Evolutionary conservation across 2,113 vertebrate species (phyloP).

Genomic region (Sorex araneus): DNA sequence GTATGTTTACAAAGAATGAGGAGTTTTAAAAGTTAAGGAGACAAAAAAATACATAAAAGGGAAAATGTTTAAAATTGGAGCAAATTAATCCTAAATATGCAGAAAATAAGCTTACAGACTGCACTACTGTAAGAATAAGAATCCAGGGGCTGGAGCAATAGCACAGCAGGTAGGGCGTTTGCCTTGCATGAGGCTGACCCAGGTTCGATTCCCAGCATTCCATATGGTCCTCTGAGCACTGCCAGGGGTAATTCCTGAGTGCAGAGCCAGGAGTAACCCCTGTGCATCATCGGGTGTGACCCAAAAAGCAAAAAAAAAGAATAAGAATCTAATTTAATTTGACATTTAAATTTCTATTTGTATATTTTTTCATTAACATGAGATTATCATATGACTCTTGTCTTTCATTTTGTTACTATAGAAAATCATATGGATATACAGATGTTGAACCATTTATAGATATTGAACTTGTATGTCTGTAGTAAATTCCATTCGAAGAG

Average conservation of each 20-base stretch:
- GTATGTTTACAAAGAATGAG: conserved; percentile 11
- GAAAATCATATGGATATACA: background rate
- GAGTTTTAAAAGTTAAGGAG: conserved; percentile 37
- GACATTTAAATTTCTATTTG: conserved; percentile 39
- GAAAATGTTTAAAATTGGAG: conserved; percentile 23
- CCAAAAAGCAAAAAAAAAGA: too few species aligned
- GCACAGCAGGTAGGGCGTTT: too few species aligned
- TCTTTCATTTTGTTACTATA: conserved; percentile 32
- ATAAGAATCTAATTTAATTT: conserved; percentile 20
- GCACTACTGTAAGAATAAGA: background rate
- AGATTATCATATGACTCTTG: background rate
- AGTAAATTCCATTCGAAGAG: background rate
- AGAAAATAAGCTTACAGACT: conserved; percentile 12
- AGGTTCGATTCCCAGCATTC: too few species aligned
- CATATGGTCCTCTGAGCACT: too few species aligned
- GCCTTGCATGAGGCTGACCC: too few species aligned
- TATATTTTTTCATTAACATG: conserved; percentile 22
- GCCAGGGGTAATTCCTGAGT: too few species aligned
- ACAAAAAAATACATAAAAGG: conserved; percentile 4
- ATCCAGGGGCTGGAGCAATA: too few species aligned
- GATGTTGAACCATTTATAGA: background rate
- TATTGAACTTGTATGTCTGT: background rate
- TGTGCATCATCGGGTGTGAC: too few species aligned
- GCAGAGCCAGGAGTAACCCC: too few species aligned
- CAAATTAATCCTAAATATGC: conserved; percentile 1